Evolutionary conservation across 1,140 invertebrate genomes (phyloP).

Genomic region (Neuroterus valhalla): DNA sequence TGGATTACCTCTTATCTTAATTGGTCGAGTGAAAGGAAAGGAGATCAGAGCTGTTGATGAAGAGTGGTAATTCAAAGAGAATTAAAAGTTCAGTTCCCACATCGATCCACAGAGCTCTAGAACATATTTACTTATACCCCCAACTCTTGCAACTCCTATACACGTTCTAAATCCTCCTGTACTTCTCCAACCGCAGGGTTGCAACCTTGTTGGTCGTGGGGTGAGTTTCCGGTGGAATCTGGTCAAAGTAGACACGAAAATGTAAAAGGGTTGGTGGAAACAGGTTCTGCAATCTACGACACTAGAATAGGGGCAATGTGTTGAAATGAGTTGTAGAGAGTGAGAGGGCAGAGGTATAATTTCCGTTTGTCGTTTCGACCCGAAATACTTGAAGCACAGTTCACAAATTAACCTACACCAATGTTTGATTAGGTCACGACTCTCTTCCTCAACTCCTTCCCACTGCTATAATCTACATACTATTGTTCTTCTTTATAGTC

Average conservation of each 20-base stretch:
- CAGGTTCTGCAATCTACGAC: neutral
- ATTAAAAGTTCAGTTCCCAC: too few relatives aligned
- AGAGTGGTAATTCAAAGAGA: too few relatives aligned
- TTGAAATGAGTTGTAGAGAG: constrained; percentile 2
- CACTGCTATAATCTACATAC: too few relatives aligned
- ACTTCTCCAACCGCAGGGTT: neutral
- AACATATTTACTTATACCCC: too few relatives aligned
- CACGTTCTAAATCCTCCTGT: neutral
- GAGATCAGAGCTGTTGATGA: too few relatives aligned
- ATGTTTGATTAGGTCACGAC: neutral
- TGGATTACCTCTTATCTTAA: neutral
- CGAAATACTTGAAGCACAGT: neutral
- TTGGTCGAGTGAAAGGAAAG: neutral
- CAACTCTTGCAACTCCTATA: too few relatives aligned
- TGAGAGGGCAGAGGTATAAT: constrained; percentile 12
- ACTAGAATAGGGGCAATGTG: constrained; percentile 3
- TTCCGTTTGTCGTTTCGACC: constrained; percentile 5
- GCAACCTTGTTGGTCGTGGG: constrained; percentile 6
- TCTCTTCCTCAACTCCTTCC: neutral
- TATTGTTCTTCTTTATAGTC: too few relatives aligned
- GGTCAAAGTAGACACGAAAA: constrained; percentile 13
- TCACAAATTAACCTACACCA: neutral
- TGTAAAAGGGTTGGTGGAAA: constrained; percentile 15
- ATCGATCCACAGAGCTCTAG: too few relatives aligned
- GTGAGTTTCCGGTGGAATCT: constrained; percentile 5